These are phyloP conservation scores for Dendrolimus pini DNA, from an alignment of 2,888 invertebrate species.

Conservation along the genomic window DNA sequence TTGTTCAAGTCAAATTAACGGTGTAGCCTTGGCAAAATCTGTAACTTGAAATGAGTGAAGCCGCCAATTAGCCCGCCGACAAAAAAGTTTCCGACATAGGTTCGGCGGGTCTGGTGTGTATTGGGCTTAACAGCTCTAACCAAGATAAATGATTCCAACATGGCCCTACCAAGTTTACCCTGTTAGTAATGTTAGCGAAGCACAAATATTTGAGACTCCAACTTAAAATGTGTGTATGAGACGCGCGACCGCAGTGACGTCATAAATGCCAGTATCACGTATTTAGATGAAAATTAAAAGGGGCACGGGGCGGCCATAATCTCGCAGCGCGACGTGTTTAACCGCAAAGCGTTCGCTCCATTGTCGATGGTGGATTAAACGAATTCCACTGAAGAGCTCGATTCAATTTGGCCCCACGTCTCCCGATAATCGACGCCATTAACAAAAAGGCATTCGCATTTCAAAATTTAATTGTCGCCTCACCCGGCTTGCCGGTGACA, in stretches of 20 bases:
- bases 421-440: slow-evolving; percentile 19
- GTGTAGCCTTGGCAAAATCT: too few relatives aligned
- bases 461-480: slow-evolving; percentile 1
- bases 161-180: too few relatives aligned
- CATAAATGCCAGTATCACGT: not conserved
- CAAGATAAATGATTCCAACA: too few relatives aligned
- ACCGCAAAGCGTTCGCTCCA: not conserved
- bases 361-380: not conserved
- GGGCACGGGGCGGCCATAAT: not conserved
- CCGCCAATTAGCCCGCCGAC: too few relatives aligned
- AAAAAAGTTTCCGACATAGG: too few relatives aligned
- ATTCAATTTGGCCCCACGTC: slow-evolving; percentile 5
- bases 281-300: not conserved
- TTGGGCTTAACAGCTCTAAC: too few relatives aligned
- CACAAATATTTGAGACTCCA: too few relatives aligned
- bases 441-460: slow-evolving; percentile 19
- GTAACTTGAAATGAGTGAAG: too few relatives aligned
- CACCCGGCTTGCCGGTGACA: not conserved
- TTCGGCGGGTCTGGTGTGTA: too few relatives aligned
- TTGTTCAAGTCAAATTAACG: too few relatives aligned
- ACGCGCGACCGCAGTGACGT: not conserved
- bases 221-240: too few relatives aligned
- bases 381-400: not conserved
- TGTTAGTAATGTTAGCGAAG: too few relatives aligned
- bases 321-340: not conserved